Percentiles rank a stretch among this genome's conserved stretches.
These are phyloP conservation scores for Macrotis lagotis DNA, from an alignment of 2,113 vertebrate species.

Conservation along the genomic window DNA sequence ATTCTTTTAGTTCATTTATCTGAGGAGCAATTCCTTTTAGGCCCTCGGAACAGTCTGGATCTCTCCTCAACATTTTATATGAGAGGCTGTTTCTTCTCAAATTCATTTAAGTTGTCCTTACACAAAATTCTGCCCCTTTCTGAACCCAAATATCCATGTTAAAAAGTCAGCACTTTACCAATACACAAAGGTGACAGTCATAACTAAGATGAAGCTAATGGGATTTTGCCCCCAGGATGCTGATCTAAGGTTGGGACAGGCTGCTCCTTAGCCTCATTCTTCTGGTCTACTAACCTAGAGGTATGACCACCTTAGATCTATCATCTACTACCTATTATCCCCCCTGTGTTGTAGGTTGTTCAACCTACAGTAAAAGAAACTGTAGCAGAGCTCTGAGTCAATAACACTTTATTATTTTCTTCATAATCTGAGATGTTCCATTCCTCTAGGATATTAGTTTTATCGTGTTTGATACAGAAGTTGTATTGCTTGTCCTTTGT, in stretches of 20 bases:
- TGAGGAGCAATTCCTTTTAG: background rate
- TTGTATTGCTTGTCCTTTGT: no score
- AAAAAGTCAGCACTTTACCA: background rate
- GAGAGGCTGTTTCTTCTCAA: background rate
- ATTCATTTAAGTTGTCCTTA: background rate
- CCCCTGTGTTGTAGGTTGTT: background rate
- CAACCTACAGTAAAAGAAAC: background rate
- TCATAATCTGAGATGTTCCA: background rate
- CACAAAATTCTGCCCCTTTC: background rate
- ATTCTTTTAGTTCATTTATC: background rate
- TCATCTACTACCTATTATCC: background rate
- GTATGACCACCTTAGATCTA: background rate
- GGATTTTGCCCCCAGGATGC: background rate
- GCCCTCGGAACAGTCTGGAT: background rate
- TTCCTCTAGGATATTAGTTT: background rate
- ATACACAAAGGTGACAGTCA: background rate
- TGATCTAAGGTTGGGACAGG: background rate
- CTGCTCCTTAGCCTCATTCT: background rate
- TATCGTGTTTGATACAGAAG: background rate
- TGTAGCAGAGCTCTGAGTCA: background rate
- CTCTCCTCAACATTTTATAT: background rate
- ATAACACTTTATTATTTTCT: background rate
- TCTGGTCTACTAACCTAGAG: background rate
- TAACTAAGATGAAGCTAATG: background rate
- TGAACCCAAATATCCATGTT: background rate